phyloP scores from a whole-genome alignment of 2,113 vertebrate species.

The Clarias magur region DNA sequence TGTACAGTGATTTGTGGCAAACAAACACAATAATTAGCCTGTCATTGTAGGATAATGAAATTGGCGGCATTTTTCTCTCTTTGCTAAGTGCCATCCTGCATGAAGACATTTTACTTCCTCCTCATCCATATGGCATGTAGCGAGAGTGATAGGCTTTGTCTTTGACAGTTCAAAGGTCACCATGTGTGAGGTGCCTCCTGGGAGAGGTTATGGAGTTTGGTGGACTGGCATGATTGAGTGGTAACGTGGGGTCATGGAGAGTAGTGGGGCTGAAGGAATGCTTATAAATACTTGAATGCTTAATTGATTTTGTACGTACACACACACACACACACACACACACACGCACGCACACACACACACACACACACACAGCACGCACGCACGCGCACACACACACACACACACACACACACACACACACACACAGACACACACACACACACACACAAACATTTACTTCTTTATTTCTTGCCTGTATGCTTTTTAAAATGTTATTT shows the following conservation, averaged over 20 bases:
- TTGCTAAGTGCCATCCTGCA: conserved; percentile 72
- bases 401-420: too few species aligned
- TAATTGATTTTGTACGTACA: conserved; percentile 16
- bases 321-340: conserved; percentile 12
- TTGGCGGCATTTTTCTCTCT: conserved; percentile 76
- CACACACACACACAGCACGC: neutral
- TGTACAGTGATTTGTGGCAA: conserved; percentile 82
- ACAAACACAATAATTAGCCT: conserved; percentile 84
- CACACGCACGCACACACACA: conserved; percentile 4
- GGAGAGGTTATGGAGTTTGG: conserved; percentile 39
- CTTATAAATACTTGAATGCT: conserved; percentile 18
- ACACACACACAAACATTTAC: neutral
- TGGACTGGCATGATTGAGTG: conserved; percentile 40
- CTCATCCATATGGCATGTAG: conserved; percentile 47
- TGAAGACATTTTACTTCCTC: conserved; percentile 65
- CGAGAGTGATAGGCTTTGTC: conserved; percentile 46
- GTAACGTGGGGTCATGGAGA: conserved; percentile 24
- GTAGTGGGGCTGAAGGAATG: conserved; percentile 19
- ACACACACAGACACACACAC: neutral
- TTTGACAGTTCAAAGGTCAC: conserved; percentile 65
- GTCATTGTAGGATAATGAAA: conserved; percentile 83
- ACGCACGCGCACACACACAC: too few species aligned
- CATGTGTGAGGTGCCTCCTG: conserved; percentile 50
- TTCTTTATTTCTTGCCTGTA: neutral
- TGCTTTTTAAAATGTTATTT: neutral